phyloP scores from a whole-genome alignment of 2,888 invertebrate genomes.

The Parascotia fuliginaria region DNA sequence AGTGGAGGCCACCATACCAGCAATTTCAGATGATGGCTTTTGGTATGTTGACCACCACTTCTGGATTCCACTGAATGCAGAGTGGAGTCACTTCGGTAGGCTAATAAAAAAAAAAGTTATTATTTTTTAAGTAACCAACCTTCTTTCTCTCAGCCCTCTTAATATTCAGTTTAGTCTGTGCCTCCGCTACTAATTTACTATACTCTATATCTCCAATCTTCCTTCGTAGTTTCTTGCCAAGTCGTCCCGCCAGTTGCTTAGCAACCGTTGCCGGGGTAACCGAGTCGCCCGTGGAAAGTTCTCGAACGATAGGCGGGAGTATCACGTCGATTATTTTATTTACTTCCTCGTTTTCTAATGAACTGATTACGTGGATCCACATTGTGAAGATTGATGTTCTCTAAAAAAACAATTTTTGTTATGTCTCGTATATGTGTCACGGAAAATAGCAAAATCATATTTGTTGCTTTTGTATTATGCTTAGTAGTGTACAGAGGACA shows the following conservation, averaged over 20 bases:
- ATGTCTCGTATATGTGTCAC: too few relatives aligned
- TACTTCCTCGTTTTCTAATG: conserved; percentile 87
- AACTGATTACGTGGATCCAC: conserved; percentile 90
- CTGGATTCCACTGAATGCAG: too few relatives aligned
- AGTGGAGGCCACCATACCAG: too few relatives aligned
- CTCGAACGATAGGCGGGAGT: conserved; percentile 91
- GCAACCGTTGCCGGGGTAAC: conserved; percentile 86
- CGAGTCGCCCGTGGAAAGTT: conserved; percentile 90
- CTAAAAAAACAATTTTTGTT: too few relatives aligned
- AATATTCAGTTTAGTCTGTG: conserved; percentile 89
- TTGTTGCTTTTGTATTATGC: too few relatives aligned
- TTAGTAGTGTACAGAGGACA: too few relatives aligned
- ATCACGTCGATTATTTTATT: conserved; percentile 87
- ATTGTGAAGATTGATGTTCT: conserved; percentile 93
- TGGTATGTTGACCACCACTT: too few relatives aligned
- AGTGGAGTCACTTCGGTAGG: too few relatives aligned
- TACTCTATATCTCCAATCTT: conserved; percentile 92
- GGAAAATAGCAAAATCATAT: too few relatives aligned
- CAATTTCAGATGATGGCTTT: too few relatives aligned
- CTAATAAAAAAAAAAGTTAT: too few relatives aligned
- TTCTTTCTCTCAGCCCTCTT: conserved; percentile 92
- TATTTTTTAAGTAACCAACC: too few relatives aligned
- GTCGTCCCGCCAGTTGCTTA: conserved; percentile 89
- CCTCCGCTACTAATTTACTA: conserved; percentile 87
- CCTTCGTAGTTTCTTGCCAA: conserved; percentile 90